Evolutionary conservation across 1,140 invertebrate species (phyloP), one percentile per base, ranked within the genome.

Genomic region (Drosophila carrolli): DNA sequence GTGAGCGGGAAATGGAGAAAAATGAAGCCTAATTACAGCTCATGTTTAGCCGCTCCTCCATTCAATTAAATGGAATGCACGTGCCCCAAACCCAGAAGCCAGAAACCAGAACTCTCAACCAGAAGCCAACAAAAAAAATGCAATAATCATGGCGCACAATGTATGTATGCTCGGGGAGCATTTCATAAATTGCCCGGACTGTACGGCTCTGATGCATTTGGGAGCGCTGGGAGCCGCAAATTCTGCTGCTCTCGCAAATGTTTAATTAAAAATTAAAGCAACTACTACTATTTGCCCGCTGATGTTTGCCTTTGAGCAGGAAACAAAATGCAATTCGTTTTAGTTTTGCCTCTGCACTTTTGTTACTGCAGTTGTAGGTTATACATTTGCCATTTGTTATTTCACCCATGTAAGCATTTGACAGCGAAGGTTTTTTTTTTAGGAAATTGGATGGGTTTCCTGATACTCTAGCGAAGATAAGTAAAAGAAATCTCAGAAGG

Each of bases 211-310:
- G 43, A 68, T 68, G 63, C 67, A 38, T 71, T 68, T 59, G 70
- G 46, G 38, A 48, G 57, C 56, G 32, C 59, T 70, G 77, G 68
- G 77, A 65, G 58, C 54, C 50, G 75, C 43, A 75, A 51, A 84
- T 77, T 76, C 51, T 67, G 66, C 48, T 40, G 67, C 41, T 55
- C 57, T 70, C 37, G 41, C 62, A 59, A 78, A 57, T 71, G 82
- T 85, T 85, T 85, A 85, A 85, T 85, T 85, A 88, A 88, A 85
- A 88, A 81, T 81, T 86, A 85, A 85, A 82, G 78, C 58, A 78
- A 59, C 82, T 78, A 62, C 63, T 53, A 50, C 50, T 78, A 66
- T 81, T 81, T 81, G 74, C 60, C 63, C 40, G 19, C 50, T 55
- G 27, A 53, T 73, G 61, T 50, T 72, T 72, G 68, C 60, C 67